Evolutionary conservation across 1,140 invertebrate species (phyloP).

Genomic region (Lepidotrigona ventralis): DNA sequence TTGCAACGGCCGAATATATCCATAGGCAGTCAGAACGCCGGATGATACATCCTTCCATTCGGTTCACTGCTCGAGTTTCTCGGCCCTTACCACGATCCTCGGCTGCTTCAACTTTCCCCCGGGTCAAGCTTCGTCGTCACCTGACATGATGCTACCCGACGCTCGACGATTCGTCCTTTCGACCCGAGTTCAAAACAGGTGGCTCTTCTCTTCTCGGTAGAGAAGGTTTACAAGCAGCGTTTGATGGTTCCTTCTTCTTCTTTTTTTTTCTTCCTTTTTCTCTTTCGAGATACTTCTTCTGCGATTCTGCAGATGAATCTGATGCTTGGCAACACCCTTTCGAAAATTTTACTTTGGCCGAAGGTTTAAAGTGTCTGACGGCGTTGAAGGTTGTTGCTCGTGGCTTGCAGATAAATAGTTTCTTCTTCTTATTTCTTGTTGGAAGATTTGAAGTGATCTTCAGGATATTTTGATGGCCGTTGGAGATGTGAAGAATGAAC

Average conservation of each 20-base stretch:
- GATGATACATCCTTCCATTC: slow-evolving; percentile 75
- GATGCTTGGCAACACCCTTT: no score
- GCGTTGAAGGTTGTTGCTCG: not conserved
- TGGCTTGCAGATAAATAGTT: no score
- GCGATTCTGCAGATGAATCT: no score
- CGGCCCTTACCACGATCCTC: not conserved
- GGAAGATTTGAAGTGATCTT: no score
- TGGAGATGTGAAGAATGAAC: no score
- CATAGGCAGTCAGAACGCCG: slow-evolving; percentile 79
- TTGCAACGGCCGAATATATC: slow-evolving; percentile 80
- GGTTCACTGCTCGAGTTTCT: slow-evolving; percentile 54
- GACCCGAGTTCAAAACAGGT: no score
- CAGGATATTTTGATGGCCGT: no score
- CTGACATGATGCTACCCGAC: slow-evolving; percentile 32
- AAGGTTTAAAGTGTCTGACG: not conserved
- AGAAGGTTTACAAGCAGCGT: not conserved
- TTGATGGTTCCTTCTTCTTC: not conserved
- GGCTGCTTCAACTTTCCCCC: not conserved
- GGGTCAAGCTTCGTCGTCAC: slow-evolving; percentile 35
- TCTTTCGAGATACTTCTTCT: not conserved
- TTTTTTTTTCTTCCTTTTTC: not conserved
- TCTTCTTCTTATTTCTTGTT: no score
- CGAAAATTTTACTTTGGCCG: not conserved
- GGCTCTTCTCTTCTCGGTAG: not conserved
- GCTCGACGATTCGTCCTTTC: not conserved